Percentiles rank a stretch among this genome's conserved stretches.
phyloP scores from a whole-genome alignment of 2,113 vertebrate genomes.

The Lophotis ruficrista region DNA sequence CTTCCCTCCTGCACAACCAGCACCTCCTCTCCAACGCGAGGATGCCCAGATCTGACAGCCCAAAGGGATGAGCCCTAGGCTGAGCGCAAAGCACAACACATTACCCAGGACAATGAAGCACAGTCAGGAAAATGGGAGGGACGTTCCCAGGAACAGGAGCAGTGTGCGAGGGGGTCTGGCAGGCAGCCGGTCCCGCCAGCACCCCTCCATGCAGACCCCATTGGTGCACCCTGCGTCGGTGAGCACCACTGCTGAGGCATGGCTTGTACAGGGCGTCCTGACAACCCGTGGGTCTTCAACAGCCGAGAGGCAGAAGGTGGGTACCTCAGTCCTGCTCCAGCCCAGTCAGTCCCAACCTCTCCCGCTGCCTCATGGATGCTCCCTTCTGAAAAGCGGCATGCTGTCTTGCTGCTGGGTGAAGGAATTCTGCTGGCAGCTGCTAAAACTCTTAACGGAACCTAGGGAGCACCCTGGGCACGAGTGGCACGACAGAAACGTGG shows the following conservation, averaged over 20 bases:
- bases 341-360: not conserved
- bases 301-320: not conserved
- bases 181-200: not conserved
- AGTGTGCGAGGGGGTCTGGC: not conserved
- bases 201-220: not conserved
- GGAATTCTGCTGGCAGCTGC: not conserved
- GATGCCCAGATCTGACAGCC: not conserved
- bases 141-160: not conserved
- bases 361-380: not conserved
- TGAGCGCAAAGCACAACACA: not conserved
- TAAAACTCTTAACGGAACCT: not conserved
- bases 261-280: not conserved
- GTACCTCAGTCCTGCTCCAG: not conserved
- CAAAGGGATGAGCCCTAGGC: not conserved
- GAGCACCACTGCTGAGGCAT: not conserved
- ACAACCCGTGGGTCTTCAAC: not conserved
- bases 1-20: not conserved
- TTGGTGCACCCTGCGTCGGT: not conserved
- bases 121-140: not conserved
- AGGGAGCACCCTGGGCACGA: fast-evolving
- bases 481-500: fast-evolving
- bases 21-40: not conserved
- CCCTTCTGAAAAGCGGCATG: not conserved
- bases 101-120: not conserved
- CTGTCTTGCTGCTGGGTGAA: not conserved